phyloP scores from a whole-genome alignment of 2,797 vertebrate genomes.

The Phoebastria nigripes region DNA sequence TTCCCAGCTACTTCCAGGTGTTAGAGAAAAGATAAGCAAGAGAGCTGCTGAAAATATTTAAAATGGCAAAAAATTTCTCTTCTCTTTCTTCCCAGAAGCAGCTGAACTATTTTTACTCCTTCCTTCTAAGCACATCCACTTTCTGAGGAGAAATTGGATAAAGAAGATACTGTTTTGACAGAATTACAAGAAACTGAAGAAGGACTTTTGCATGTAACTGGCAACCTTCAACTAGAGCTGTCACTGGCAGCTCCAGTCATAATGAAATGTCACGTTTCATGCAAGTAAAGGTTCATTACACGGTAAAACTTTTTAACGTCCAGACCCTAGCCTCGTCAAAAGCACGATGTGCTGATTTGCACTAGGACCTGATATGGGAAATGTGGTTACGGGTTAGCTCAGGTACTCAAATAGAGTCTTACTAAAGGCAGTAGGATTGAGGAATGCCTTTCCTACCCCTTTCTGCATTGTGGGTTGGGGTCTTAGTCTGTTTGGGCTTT shows the following conservation, averaged over 20 bases:
- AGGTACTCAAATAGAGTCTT: background rate
- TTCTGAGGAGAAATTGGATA: background rate
- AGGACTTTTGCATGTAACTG: background rate
- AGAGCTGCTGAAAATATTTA: background rate
- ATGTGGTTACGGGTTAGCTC: fast-evolving
- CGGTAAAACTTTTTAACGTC: background rate
- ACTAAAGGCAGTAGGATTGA: background rate
- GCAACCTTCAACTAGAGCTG: background rate
- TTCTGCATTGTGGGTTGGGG: background rate
- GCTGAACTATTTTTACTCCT: background rate
- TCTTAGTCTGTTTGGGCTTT: background rate
- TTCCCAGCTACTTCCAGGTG: constrained; percentile 1
- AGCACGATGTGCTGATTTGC: background rate
- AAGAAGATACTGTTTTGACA: background rate
- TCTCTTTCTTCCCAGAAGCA: background rate
- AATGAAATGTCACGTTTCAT: background rate
- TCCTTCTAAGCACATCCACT: background rate
- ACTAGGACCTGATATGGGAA: background rate
- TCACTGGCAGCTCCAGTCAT: background rate
- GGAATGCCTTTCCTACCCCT: background rate
- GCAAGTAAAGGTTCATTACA: background rate
- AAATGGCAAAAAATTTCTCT: background rate
- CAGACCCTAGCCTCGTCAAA: background rate
- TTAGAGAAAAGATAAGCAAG: constrained; percentile 16
- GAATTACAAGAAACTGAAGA: background rate